These are phyloP conservation scores for Heliornis fulica DNA, from an alignment of 2,113 vertebrate genomes.

Conservation along the genomic window DNA sequence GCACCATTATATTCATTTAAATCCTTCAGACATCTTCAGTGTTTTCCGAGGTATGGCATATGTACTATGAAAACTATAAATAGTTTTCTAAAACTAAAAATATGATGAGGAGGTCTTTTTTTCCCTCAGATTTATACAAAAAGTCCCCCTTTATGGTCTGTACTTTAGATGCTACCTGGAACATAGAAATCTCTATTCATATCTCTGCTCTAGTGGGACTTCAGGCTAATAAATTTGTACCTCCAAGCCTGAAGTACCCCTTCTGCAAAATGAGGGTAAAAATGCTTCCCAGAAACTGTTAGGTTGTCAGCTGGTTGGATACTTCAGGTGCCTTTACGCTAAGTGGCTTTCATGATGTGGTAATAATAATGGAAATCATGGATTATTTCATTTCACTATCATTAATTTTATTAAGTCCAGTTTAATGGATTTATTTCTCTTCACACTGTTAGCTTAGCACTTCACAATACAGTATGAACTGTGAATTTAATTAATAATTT, in stretches of 20 bases:
- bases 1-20: neutral
- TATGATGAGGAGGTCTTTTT: neutral
- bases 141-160: neutral
- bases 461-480: neutral
- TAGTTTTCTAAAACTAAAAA: neutral
- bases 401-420: neutral
- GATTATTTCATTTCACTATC: neutral
- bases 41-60: neutral
- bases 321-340: neutral
- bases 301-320: neutral
- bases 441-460: neutral
- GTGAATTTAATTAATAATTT: neutral
- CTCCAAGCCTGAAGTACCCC: neutral
- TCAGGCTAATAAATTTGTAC: neutral
- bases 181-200: fast-evolving
- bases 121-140: neutral
- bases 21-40: neutral
- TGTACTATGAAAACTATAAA: neutral
- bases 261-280: neutral
- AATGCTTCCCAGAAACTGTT: neutral
- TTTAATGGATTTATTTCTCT: neutral
- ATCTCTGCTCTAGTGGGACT: neutral
- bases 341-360: neutral
- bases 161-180: neutral
- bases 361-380: neutral